Evolutionary conservation across 2,113 vertebrate genomes (phyloP).

Genomic region (Dascyllus trimaculatus): DNA sequence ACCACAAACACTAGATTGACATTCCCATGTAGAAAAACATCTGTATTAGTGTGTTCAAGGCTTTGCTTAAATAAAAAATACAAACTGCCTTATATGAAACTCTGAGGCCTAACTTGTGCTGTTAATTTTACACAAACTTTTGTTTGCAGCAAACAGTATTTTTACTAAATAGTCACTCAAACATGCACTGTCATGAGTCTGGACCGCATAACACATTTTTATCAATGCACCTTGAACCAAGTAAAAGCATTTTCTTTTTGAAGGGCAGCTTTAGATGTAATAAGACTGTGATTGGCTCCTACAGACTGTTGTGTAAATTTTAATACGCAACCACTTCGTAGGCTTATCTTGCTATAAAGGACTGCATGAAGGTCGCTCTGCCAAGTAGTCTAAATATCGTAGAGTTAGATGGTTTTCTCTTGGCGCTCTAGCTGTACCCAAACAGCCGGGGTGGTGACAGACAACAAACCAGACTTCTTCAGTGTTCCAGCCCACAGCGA

Average conservation of each 20-base stretch:
- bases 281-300: neutral
- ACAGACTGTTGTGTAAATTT: slow-evolving; percentile 6
- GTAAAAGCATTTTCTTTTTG: neutral
- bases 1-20: no score
- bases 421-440: slow-evolving; percentile 43
- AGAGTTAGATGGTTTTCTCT: slow-evolving; percentile 23
- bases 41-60: no score
- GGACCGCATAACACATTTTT: neutral
- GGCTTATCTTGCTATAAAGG: slow-evolving; percentile 13
- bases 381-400: slow-evolving; percentile 54
- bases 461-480: slow-evolving; percentile 63
- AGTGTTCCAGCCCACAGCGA: slow-evolving; percentile 36
- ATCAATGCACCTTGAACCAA: neutral
- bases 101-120: no score
- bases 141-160: neutral
- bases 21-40: no score
- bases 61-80: no score
- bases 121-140: neutral
- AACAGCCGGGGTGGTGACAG: slow-evolving; percentile 66
- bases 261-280: neutral
- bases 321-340: slow-evolving; percentile 14
- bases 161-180: no score
- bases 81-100: no score
- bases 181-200: neutral
- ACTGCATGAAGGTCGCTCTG: slow-evolving; percentile 25